Percentiles rank a stretch among this genome's conserved stretches.
Evolutionary conservation across 2,797 vertebrate genomes (phyloP).

Genomic region (Cyclura pinguis): DNA sequence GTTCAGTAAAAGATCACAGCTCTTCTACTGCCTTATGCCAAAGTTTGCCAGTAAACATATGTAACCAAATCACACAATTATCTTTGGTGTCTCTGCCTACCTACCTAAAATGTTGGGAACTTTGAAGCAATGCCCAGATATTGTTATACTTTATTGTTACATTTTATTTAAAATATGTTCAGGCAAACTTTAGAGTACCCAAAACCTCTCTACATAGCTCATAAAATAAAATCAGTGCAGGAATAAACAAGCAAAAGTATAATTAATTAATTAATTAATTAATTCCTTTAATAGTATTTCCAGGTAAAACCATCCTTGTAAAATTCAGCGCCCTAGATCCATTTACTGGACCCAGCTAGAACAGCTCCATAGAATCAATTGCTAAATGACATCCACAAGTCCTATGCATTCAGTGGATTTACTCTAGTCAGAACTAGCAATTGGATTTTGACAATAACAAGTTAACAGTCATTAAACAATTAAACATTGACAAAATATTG

Average conservation of each 20-base stretch:
- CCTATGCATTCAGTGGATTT: too few species aligned
- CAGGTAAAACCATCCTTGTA: not conserved
- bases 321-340: not conserved
- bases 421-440: too few species aligned
- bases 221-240: not conserved
- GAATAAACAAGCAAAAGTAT: not conserved
- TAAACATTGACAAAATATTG: not conserved
- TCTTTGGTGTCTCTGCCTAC: not conserved
- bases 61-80: not conserved
- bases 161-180: not conserved
- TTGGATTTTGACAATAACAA: too few species aligned
- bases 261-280: too few species aligned
- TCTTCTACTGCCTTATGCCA: slow-evolving; percentile 22
- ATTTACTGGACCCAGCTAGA: too few species aligned
- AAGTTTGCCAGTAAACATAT: fast-evolving
- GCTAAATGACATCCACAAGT: too few species aligned
- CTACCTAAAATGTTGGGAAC: not conserved
- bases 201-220: not conserved
- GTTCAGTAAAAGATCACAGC: slow-evolving; percentile 8
- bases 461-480: not conserved
- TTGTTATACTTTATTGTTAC: not conserved
- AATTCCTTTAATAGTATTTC: not conserved
- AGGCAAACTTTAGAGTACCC: not conserved
- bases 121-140: not conserved
- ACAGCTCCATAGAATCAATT: too few species aligned